These are phyloP conservation scores for Crypturellus tataupa DNA, from an alignment of 2,797 vertebrate species.

Conservation along the genomic window DNA sequence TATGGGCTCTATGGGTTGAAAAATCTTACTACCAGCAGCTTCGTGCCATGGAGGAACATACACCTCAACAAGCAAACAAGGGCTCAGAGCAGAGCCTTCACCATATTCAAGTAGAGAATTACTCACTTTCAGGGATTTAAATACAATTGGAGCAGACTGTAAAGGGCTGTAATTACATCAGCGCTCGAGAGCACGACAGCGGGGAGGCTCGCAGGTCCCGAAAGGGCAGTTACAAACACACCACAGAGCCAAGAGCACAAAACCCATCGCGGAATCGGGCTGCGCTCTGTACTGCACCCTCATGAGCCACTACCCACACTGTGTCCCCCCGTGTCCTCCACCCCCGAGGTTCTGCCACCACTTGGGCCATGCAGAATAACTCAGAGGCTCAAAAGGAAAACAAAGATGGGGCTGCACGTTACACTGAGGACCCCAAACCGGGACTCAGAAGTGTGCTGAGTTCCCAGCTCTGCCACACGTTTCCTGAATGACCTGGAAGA, in stretches of 20 bases:
- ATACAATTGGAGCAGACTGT: background rate
- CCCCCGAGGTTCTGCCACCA: background rate
- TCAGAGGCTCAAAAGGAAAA: background rate
- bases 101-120: conserved; percentile 13
- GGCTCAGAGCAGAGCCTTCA: conserved; percentile 18
- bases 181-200: background rate
- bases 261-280: background rate
- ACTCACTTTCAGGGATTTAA: conserved; percentile 47
- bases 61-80: background rate
- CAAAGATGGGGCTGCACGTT: fast-evolving
- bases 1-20: fast-evolving
- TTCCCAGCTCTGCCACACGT: conserved; percentile 52
- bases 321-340: background rate
- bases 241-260: background rate
- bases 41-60: background rate
- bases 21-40: background rate
- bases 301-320: too few species aligned
- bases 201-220: background rate
- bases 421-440: fast-evolving
- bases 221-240: background rate
- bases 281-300: background rate
- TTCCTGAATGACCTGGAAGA: conserved; percentile 71
- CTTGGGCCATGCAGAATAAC: background rate
- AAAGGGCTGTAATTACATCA: conserved; percentile 42
- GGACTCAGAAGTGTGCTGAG: background rate